Evolutionary conservation across 2,888 invertebrate genomes (phyloP), one percentile per base, ranked within the genome.

Genomic region (Horisme vitalbata): DNA sequence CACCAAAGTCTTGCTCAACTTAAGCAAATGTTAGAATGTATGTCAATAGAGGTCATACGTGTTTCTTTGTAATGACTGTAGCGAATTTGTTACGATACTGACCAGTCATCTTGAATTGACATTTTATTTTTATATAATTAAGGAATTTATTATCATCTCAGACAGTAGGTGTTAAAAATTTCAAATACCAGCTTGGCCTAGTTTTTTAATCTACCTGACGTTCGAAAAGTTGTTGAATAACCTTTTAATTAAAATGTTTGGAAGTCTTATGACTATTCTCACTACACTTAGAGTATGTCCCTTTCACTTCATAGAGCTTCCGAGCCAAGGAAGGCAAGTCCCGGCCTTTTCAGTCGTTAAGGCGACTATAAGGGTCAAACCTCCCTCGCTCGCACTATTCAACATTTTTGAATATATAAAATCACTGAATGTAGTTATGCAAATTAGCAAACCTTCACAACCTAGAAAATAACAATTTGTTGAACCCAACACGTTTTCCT

Each of bases 71-170:
- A 14, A 41, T 43, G 38, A 38, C 30, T 24, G 23, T 12, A 44
- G 20, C 9, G 8, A 37, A 32, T 41, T 37, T 38, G 3, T 38
- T 39, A 39, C 24, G 28, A 20, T 11, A 18, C 30, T 24, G 41
- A 38, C 34, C 11, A 33, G 24, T 48, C 38, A 49, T 26, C 35
- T 15, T 39, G 30, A 39, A 26, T 39, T 34, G 48, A 26, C 48
- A 31, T 44, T 34, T 38, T 20, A 7, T 21, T 45, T 26, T 43
- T 12, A 23, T 28, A 36, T 27, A 21, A 30, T 35, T 28, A 18
- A 15, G 18, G 26, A 30, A 34, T 34, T 28, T 13, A 21, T 28
- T 32, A 26, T 26, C 13, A 21, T 13, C 26, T 44, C 27, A n/a
- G n/a, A n/a, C n/a, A n/a, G n/a, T 24, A 10, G 32, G 31, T 37